Base-by-base conservation (phyloP, 2,888 invertebrate genomes). In the Alloscopus bannaensis region DNA sequence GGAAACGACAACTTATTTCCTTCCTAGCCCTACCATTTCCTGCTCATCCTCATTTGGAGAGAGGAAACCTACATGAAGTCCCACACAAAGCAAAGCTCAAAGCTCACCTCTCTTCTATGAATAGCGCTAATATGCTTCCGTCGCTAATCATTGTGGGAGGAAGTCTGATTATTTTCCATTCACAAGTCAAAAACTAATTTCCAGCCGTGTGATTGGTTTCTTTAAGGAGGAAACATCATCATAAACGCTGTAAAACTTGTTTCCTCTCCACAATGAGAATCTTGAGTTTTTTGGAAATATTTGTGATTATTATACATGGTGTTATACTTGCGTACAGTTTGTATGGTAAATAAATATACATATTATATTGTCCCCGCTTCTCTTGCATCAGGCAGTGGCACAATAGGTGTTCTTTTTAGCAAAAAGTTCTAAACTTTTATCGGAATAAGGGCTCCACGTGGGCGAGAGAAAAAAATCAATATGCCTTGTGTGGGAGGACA, bases 401-500 rank as follows among this genome's bases (percentile, higher is more conserved):
- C 31, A 59, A 59, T 29, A 29, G 18, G 29, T 31, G 31, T 31
- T 20, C 18, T n/a, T 57, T 18, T 57, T n/a, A 3, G 16, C n/a
- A 6, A 47, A 47, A 18, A 4, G n/a, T 47, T n/a, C 4, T 11
- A n/a, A 57, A 6, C 26, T 52, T 13, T 13, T 20, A 6, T 6
- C 4, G 52, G 16, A 52, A 24, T 29, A 57, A 57, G 57, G 57
- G 36, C 52, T 68, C 68, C 68, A 68, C 68, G 68, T 68, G 68
- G 68, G 68, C 52, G 68, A 68, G 68, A 8, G 47, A 13, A 26
- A 16, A 68, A 76, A 68, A 68, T 68, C 68, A 60, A 76, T 76
- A 76, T 45, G 68, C 50, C 45, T 76, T 76, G 55, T 57, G 76
- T 76, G 76, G 76, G 76, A 55, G 76, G 73, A 73, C 13, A 36